phyloP scores from a whole-genome alignment of 2,113 vertebrate species.

The Thunnus thynnus region DNA sequence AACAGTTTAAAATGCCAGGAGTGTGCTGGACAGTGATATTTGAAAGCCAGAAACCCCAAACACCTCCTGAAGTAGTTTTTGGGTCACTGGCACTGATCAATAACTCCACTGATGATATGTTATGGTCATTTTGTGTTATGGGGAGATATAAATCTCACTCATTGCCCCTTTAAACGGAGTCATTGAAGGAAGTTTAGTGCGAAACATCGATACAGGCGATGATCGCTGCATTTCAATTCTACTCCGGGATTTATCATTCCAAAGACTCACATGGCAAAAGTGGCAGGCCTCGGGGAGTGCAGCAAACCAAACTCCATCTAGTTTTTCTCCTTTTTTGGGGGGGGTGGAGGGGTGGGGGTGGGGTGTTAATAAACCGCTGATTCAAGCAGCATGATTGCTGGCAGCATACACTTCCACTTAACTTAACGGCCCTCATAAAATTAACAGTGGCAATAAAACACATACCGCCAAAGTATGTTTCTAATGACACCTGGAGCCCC shows the following conservation, averaged over 20 bases:
- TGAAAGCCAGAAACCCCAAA: constrained; percentile 27
- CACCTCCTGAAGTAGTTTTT: constrained; percentile 40
- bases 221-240: constrained; percentile 49
- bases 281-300: background rate
- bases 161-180: constrained; percentile 52
- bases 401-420: constrained; percentile 80
- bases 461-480: constrained; percentile 82
- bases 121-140: constrained; percentile 60
- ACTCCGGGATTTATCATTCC: constrained; percentile 10
- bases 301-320: constrained; percentile 38
- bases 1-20: constrained; percentile 7
- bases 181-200: constrained; percentile 46
- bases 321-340: constrained; percentile 8
- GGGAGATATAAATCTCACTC: constrained; percentile 47
- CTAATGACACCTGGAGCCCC: constrained; percentile 83
- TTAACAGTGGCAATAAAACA: constrained; percentile 84
- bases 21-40: background rate
- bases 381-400: constrained; percentile 76
- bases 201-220: constrained; percentile 36
- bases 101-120: constrained; percentile 50
- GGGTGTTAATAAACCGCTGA: constrained; percentile 72
- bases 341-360: background rate
- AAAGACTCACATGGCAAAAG: constrained; percentile 1
- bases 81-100: constrained; percentile 52
- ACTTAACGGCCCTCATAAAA: constrained; percentile 83